phyloP scores from a whole-genome alignment of 2,113 vertebrate genomes.

The Psettodes erumei region DNA sequence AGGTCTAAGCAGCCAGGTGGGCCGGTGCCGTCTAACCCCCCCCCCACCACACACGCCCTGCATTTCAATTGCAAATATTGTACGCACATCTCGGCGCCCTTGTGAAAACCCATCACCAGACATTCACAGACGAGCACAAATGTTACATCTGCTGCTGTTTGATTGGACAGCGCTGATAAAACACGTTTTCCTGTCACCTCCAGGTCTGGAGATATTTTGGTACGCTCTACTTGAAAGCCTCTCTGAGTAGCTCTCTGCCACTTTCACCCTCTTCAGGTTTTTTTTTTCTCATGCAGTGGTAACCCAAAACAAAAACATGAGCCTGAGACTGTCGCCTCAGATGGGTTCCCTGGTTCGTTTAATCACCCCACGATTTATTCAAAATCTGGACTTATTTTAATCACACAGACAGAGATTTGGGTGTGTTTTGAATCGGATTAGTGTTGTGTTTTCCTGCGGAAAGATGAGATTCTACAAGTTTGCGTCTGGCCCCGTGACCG shows the following conservation, averaged over 20 bases:
- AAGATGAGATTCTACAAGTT: constrained; percentile 53
- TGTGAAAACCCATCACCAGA: constrained; percentile 22
- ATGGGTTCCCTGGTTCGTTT: constrained; percentile 34
- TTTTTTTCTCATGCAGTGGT: too few relatives aligned
- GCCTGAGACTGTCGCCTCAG: constrained; percentile 11
- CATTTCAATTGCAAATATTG: constrained; percentile 75
- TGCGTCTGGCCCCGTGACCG: background rate
- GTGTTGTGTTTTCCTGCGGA: constrained; percentile 40
- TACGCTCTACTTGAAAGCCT: constrained; percentile 1
- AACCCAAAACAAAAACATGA: background rate
- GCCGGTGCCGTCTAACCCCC: constrained; percentile 61
- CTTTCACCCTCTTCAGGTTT: background rate
- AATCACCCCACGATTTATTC: constrained; percentile 47
- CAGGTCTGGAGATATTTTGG: constrained; percentile 1
- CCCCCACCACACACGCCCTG: constrained; percentile 35
- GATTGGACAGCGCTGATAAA: background rate
- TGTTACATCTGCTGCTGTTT: constrained; percentile 12
- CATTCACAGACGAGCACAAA: constrained; percentile 10
- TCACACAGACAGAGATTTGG: constrained; percentile 58
- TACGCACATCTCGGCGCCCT: constrained; percentile 50
- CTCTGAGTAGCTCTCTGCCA: constrained; percentile 1
- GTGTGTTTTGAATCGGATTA: constrained; percentile 55
- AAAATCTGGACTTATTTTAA: constrained; percentile 70
- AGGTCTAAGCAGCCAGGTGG: constrained; percentile 66
- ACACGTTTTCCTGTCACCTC: constrained; percentile 2